These are phyloP conservation scores for Sisor rabdophorus DNA, from an alignment of 2,113 vertebrate genomes.

Conservation along the genomic window DNA sequence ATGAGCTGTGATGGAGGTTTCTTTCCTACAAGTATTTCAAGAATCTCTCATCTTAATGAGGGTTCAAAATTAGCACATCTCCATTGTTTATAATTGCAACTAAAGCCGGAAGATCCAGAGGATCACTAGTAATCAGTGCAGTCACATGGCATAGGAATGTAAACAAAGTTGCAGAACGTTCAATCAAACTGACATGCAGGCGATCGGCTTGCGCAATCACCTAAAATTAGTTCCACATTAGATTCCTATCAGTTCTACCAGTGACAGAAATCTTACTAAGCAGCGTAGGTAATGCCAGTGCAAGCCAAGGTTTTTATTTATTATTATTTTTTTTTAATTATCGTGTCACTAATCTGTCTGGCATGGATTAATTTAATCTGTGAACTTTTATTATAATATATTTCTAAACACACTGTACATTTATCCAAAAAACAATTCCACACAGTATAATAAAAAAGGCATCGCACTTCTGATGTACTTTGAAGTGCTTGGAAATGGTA, in stretches of 20 bases:
- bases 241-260: not conserved
- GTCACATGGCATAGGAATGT: slow-evolving; percentile 22
- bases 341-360: too few species aligned
- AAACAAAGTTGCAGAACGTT: slow-evolving; percentile 27
- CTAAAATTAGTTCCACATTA: not conserved
- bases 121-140: not conserved
- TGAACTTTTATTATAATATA: slow-evolving; percentile 35
- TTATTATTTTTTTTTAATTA: too few species aligned
- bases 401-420: slow-evolving; percentile 39
- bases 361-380: too few species aligned
- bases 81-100: slow-evolving; percentile 1
- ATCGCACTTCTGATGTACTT: slow-evolving; percentile 13
- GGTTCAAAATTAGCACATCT: not conserved
- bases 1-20: not conserved
- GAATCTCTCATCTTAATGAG: not conserved
- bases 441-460: slow-evolving; percentile 22
- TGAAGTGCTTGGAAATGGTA: not conserved
- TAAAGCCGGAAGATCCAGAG: slow-evolving; percentile 5
- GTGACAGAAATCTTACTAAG: not conserved
- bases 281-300: slow-evolving; percentile 4
- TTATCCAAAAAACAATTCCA: slow-evolving; percentile 40
- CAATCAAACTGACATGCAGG: slow-evolving; percentile 3
- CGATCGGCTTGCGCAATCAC: not conserved
- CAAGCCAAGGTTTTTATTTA: slow-evolving; percentile 38
- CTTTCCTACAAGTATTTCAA: not conserved